Evolutionary conservation across 2,888 invertebrate species (phyloP), one percentile per base, ranked within the genome.

Genomic region (Eristalis arbustorum): DNA sequence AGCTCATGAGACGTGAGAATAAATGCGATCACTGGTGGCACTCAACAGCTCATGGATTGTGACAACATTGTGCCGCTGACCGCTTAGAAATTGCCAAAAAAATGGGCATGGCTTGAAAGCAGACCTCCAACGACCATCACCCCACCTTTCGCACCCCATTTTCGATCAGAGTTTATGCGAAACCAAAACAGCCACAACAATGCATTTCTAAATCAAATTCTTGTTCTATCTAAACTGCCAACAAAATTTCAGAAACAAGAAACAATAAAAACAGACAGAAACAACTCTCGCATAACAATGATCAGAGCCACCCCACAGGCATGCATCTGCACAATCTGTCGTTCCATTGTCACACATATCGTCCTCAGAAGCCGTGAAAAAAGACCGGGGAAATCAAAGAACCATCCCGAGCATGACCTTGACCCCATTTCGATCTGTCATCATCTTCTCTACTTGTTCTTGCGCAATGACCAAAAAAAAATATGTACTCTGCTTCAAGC

Each of bases 391-490:
- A 23, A 37, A 23, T 23, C 5, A 62, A 76, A 76, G 23, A 74
- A 69, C 71, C 66, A 56, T 57, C 66, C 74, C 69, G 56, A 23
- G 66, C 69, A 74, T 85, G 85, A 85, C 85, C 85, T 85, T 85
- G 85, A 85, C 85, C 85, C 71, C 85, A 85, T 82, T 85, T 82
- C 42, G 10, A 49, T 62, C 37, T 42, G 49, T 40, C 81, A 81
- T 56, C 63, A 28, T 49, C 31, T 22, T 23, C 28, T 72, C 57
- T 64, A 75, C 67, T 62, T 73, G 68, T 74, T 57, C 85, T 23
- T 85, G 85, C 85, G 85, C 85, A 80, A 80, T 80, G 73, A 74
- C 68, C 68, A 68, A 80, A 40, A 8, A n/a, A n/a, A n/a, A n/a
- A n/a, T n/a, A n/a, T n/a, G 64, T 66, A 67, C 11, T 31, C 34